A percentile compares a stretch with the other conserved stretches of the same genome.
phyloP scores from a whole-genome alignment of 2,113 vertebrate genomes.

The Tonatia bakeri region DNA sequence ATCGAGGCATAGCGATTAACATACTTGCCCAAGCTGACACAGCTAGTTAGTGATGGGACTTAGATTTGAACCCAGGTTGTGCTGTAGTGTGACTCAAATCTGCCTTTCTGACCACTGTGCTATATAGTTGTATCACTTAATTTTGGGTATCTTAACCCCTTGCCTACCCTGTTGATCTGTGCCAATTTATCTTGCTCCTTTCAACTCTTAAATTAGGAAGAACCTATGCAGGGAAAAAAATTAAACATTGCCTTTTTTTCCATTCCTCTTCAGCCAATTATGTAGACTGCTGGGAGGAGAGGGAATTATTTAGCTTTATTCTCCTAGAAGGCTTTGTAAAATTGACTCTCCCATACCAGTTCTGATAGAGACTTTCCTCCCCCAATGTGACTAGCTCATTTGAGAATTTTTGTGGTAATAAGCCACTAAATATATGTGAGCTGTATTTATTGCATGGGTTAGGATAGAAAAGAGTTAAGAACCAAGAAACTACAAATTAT shows the following conservation, averaged over 20 bases:
- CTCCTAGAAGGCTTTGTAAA: neutral
- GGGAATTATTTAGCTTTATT: conserved; percentile 18
- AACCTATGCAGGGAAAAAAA: neutral
- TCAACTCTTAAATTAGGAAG: neutral
- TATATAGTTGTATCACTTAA: neutral
- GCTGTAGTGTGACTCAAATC: neutral
- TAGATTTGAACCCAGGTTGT: neutral
- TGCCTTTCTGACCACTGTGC: neutral
- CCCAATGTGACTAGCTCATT: neutral
- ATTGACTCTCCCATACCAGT: neutral
- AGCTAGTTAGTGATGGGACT: neutral
- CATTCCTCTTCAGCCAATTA: neutral
- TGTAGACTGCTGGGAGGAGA: neutral
- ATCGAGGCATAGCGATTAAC: neutral
- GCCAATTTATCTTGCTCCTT: neutral
- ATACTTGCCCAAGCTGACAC: neutral
- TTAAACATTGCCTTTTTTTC: neutral
- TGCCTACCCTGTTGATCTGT: neutral
- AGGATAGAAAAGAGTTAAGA: conserved; percentile 29
- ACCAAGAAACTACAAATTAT: conserved; percentile 5
- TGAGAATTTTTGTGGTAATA: neutral
- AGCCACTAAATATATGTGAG: neutral
- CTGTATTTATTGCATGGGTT: conserved; percentile 2
- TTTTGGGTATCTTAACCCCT: neutral
- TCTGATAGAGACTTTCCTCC: neutral